phyloP scores from a whole-genome alignment of 2,113 vertebrate genomes.

The Myodes glareolus region DNA sequence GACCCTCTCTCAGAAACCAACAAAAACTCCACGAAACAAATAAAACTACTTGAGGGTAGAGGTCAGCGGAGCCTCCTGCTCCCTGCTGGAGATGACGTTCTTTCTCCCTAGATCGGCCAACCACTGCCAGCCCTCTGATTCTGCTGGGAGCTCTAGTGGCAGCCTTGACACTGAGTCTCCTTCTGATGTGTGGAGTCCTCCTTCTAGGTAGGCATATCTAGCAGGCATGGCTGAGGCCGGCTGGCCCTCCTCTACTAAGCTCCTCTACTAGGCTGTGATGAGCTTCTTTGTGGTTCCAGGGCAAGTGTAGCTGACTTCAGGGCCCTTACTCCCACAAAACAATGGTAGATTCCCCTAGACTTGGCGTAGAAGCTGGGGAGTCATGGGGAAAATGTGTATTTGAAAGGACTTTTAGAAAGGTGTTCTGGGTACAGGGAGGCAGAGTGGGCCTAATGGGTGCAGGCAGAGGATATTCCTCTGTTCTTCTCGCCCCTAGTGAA shows the following conservation, averaged over 20 bases:
- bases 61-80: neutral
- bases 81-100: neutral
- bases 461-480: neutral
- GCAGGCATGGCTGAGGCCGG: neutral
- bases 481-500: slow-evolving; percentile 87
- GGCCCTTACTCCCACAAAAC: neutral
- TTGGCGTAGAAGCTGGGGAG: neutral
- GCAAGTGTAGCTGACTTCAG: neutral
- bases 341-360: neutral
- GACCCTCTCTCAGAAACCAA: neutral
- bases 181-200: slow-evolving; percentile 35
- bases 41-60: neutral
- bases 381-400: neutral
- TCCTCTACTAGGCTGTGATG: neutral
- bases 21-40: neutral
- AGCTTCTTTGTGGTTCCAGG: neutral
- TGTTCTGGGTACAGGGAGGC: neutral
- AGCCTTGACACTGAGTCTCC: slow-evolving; percentile 44
- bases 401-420: neutral
- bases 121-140: neutral
- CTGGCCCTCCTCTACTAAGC: neutral
- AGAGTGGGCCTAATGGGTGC: neutral
- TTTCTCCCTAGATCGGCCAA: slow-evolving; percentile 24
- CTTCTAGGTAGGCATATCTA: slow-evolving; percentile 16
- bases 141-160: slow-evolving; percentile 41